Conservation (phyloP, 92 coral and sea anemone species). For the Paragorgia papillata region DNA sequence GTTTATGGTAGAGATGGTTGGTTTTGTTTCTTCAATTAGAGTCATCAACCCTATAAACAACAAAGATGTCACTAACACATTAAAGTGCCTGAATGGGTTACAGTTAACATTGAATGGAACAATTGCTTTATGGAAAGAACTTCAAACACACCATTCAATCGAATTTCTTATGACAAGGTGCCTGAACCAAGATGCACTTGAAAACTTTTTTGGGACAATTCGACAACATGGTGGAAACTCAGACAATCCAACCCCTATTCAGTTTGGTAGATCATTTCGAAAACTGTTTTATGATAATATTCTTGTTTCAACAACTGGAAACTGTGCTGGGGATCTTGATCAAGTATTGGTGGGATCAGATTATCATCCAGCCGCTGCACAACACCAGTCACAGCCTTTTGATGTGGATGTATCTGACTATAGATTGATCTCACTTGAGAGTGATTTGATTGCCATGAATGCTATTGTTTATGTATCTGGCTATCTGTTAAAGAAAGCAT, state of each 20-base stretch:
- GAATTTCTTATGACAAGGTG: slow-evolving; percentile 2
- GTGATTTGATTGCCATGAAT: background rate
- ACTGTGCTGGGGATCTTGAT: background rate
- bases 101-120: background rate
- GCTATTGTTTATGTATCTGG: background rate
- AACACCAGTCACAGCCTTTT: background rate
- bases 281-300: slow-evolving; percentile 7
- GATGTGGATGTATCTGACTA: background rate
- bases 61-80: background rate
- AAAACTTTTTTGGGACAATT: slow-evolving; percentile 21
- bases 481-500: background rate
- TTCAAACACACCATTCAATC: too few species aligned
- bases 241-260: slow-evolving; percentile 23
- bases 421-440: background rate
- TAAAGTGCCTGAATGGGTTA: slow-evolving; percentile 15
- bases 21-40: slow-evolving; percentile 3
- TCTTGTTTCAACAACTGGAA: background rate
- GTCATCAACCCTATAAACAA: background rate
- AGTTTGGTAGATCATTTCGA: slow-evolving; percentile 12
- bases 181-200: slow-evolving; percentile 30
- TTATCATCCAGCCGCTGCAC: background rate
- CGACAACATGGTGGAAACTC: slow-evolving; percentile 15
- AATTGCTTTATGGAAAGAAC: background rate
- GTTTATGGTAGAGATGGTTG: slow-evolving; percentile 14
- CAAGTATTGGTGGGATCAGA: background rate